phyloP scores from a whole-genome alignment of 2,888 invertebrate genomes.

The Notocelia uddmanniana region DNA sequence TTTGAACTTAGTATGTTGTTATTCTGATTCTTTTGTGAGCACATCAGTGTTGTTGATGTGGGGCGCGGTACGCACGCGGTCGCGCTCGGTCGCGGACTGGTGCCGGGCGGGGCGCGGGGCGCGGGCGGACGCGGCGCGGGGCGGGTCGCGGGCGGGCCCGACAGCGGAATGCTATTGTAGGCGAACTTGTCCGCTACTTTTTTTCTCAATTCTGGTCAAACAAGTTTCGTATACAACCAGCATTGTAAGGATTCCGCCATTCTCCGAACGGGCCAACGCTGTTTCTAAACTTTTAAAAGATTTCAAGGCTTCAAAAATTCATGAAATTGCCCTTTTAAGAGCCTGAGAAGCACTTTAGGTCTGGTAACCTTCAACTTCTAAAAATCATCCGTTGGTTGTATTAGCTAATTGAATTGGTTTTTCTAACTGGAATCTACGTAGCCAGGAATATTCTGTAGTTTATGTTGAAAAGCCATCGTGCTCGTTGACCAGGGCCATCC shows the following conservation, averaged over 20 bases:
- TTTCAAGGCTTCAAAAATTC: constrained; percentile 39
- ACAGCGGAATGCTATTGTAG: constrained; percentile 83
- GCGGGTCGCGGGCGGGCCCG: constrained; percentile 74
- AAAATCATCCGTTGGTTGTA: neutral
- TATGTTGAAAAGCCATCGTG: neutral
- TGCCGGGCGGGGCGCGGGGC: constrained; percentile 56
- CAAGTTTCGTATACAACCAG: constrained; percentile 85
- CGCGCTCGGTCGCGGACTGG: constrained; percentile 75
- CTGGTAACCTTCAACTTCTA: constrained; percentile 14
- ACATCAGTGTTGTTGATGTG: constrained; percentile 53
- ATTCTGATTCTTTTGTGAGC: constrained; percentile 58
- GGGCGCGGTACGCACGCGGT: constrained; percentile 65
- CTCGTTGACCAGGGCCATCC: neutral
- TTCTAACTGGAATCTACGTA: neutral
- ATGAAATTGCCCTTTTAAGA: constrained; percentile 29
- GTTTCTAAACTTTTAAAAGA: constrained; percentile 69
- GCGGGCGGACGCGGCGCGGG: constrained; percentile 56
- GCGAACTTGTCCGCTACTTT: constrained; percentile 85
- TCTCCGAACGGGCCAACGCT: constrained; percentile 78
- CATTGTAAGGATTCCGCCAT: constrained; percentile 85
- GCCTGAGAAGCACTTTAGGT: constrained; percentile 25
- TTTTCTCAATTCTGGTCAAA: constrained; percentile 84
- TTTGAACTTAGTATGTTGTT: constrained; percentile 64
- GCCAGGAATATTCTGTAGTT: neutral
- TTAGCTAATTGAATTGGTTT: neutral